phyloP scores from a whole-genome alignment of 2,113 vertebrate genomes.

The Gallinago jamesoni region DNA sequence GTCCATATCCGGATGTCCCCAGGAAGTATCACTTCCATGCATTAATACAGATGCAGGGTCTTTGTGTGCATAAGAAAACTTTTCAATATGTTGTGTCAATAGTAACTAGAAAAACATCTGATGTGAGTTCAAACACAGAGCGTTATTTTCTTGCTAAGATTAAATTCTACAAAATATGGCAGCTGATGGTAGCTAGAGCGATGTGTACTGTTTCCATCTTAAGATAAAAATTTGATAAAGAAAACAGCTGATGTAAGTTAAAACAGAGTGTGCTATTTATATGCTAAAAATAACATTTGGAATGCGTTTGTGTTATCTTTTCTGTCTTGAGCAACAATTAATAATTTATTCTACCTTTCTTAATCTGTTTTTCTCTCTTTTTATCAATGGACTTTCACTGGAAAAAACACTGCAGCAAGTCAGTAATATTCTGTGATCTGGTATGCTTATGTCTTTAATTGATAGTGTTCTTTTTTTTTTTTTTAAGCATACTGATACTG shows the following conservation, averaged over 20 bases:
- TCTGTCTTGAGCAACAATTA: conserved; percentile 49
- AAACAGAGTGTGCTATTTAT: conserved; percentile 56
- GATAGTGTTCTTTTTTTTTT: neutral
- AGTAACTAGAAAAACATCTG: conserved; percentile 55
- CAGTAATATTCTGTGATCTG: neutral
- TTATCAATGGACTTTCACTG: conserved; percentile 20
- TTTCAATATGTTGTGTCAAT: conserved; percentile 2
- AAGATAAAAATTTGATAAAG: conserved; percentile 68
- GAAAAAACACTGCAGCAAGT: neutral
- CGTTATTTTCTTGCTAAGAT: conserved; percentile 8
- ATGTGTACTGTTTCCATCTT: conserved; percentile 48
- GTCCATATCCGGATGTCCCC: neutral
- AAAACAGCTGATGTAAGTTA: conserved; percentile 61
- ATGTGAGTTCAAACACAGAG: conserved; percentile 6
- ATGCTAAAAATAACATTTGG: conserved; percentile 55
- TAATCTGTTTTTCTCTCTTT: conserved; percentile 39
- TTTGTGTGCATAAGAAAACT: conserved; percentile 20
- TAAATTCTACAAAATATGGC: conserved; percentile 22
- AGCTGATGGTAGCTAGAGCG: conserved; percentile 12
- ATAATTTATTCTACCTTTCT: conserved; percentile 41
- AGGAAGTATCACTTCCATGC: conserved; percentile 48
- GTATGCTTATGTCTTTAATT: neutral
- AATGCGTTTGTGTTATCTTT: conserved; percentile 57
- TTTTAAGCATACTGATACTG: neutral
- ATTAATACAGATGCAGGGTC: neutral